Base-by-base conservation (phyloP, 2,888 invertebrate genomes). In the Emesis furor region DNA sequence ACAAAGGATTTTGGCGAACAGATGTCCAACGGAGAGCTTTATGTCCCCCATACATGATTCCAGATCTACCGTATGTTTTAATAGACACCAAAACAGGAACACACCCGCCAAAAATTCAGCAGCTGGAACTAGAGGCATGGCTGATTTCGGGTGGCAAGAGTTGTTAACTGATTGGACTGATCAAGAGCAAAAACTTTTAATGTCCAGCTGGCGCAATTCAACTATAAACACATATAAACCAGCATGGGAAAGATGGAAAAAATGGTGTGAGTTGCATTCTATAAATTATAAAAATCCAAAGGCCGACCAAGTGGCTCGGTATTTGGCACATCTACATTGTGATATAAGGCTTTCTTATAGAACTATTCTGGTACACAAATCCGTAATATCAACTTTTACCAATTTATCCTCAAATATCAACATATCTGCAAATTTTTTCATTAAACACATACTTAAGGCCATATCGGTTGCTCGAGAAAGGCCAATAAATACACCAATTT, bases 121-220 rank as follows among this genome's bases (percentile, higher is more conserved):
- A 82, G 39, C 14, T 88, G n/a, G 8, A 55, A 0, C 77, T 88
- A 7, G 76, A 65, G 12, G 89, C 84, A 3, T 88, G 88, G 90
- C 83, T 78, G 75, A 62, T 88, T 84, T 82, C 81, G 87, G 88
- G 82, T 90, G 90, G 90, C 35, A 72, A 1, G 67, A 81, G 8
- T 32, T 83, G 17, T 30, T 87, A 3, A 37, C 72, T 0, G 46
- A 84, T 65, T 89, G 87, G 89, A 55, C 82, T 1, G 32, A 12
- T 51, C 72, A 78, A 6, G 86, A 89, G 71, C 55, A 72, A 67
- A 32, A 81, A 1, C 14, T 88, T 0, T 75, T 90, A 68, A 79
- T 73, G 8, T 79, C 62, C 1, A 86, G 85, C 35, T 89, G 89
- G 89, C 73, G 88, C 5, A 32, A 39, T 1, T 90, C 89, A 14